Evolutionary conservation across 2,113 vertebrate species (phyloP).

Genomic region (Hiodon tergisus): DNA sequence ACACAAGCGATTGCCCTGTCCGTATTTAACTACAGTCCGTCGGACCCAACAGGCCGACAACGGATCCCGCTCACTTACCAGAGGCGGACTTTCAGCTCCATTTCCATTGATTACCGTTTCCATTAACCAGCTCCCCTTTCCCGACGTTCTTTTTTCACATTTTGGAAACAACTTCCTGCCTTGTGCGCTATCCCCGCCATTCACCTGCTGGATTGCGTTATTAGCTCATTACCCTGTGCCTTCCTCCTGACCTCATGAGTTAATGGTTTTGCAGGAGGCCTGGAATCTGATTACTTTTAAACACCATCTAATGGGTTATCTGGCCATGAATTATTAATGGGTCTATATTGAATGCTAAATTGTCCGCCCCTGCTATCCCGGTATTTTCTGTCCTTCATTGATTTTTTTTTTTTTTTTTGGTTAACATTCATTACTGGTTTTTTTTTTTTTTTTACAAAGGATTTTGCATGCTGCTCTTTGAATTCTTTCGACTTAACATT

Average conservation of each 20-base stretch:
- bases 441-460: not conserved
- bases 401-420: conserved; percentile 18
- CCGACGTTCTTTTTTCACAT: conserved; percentile 22
- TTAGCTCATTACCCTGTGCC: conserved; percentile 32
- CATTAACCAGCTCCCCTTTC: not conserved
- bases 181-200: conserved; percentile 1
- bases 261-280: conserved; percentile 36
- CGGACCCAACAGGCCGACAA: not conserved
- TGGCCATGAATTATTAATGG: conserved; percentile 42
- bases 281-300: conserved; percentile 40
- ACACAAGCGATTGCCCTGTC: conserved; percentile 21
- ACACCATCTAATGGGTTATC: conserved; percentile 32
- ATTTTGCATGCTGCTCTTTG: not conserved
- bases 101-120: conserved; percentile 24
- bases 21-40: conserved; percentile 11
- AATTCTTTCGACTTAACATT: not conserved
- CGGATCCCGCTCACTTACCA: conserved; percentile 5
- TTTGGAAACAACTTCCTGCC: conserved; percentile 12
- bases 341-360: conserved; percentile 29
- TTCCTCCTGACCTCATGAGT: conserved; percentile 33
- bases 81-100: conserved; percentile 20
- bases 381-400: conserved; percentile 8
- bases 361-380: not conserved
- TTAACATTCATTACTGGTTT: too few species aligned
- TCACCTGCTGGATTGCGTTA: conserved; percentile 35